Evolutionary conservation across 2,113 vertebrate genomes (phyloP).

Genomic region (Gnathonemus longibarbis): DNA sequence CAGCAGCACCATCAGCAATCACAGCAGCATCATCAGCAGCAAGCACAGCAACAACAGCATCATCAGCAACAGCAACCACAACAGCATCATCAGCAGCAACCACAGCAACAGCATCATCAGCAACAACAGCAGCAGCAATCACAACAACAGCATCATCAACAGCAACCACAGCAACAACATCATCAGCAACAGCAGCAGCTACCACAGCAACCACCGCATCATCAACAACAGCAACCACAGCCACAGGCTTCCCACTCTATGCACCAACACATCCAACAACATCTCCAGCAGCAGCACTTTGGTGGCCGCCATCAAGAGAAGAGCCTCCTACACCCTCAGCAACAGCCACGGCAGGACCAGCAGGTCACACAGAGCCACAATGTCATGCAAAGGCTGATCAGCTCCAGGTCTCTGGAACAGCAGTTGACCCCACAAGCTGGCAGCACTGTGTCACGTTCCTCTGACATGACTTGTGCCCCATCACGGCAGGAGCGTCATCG

Average conservation of each 20-base stretch:
- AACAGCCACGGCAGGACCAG: conserved; percentile 68
- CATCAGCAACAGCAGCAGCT: conserved; percentile 80
- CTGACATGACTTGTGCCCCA: conserved; percentile 78
- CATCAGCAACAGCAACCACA: conserved; percentile 67
- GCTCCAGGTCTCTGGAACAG: conserved; percentile 79
- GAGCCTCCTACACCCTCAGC: conserved; percentile 57
- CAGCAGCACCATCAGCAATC: conserved; percentile 81
- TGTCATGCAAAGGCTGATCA: conserved; percentile 88
- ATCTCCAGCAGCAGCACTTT: conserved; percentile 41
- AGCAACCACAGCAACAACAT: conserved; percentile 71
- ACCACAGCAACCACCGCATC: conserved; percentile 57
- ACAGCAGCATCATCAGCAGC: conserved; percentile 71
- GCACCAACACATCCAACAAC: conserved; percentile 53
- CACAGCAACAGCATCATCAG: conserved; percentile 68
- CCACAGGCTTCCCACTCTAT: conserved; percentile 59
- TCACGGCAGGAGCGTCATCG: conserved; percentile 89
- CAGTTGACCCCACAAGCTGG: conserved; percentile 85
- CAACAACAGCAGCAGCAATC: conserved; percentile 56
- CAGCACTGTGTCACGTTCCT: conserved; percentile 71
- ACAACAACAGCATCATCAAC: conserved; percentile 54
- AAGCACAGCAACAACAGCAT: conserved; percentile 64
- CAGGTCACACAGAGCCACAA: conserved; percentile 64
- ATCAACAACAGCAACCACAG: conserved; percentile 62
- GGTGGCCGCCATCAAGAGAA: conserved; percentile 54
- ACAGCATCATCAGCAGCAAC: conserved; percentile 63